These are phyloP conservation scores for Catharus fuscescens DNA, from an alignment of 2,113 vertebrate genomes.

Conservation along the genomic window DNA sequence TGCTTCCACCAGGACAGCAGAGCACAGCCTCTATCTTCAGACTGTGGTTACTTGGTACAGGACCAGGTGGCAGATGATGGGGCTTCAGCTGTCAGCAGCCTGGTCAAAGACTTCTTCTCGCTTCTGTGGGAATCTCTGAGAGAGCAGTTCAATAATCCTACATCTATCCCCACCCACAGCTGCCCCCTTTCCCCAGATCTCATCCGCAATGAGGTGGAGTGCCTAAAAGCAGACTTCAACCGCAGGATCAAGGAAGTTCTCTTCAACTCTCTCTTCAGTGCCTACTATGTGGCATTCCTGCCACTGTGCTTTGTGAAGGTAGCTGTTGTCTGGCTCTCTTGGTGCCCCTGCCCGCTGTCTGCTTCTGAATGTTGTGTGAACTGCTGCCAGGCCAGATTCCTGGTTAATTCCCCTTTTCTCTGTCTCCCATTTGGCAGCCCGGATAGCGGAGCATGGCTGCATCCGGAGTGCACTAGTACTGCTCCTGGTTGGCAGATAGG, in stretches of 20 bases:
- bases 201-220: slow-evolving; percentile 95
- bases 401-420: slow-evolving; percentile 83
- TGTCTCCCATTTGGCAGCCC: slow-evolving; percentile 84
- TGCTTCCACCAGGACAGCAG: slow-evolving; percentile 96
- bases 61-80: slow-evolving; percentile 82
- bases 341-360: neutral
- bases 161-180: slow-evolving; percentile 89
- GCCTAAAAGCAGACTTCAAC: slow-evolving; percentile 97
- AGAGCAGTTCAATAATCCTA: slow-evolving; percentile 90
- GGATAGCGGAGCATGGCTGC: slow-evolving; percentile 81
- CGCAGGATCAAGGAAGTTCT: slow-evolving; percentile 98
- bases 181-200: slow-evolving; percentile 94
- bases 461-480: slow-evolving; percentile 78
- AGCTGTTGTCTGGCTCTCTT: slow-evolving; percentile 8
- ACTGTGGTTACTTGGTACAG: slow-evolving; percentile 86
- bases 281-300: slow-evolving; percentile 97
- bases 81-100: slow-evolving; percentile 74
- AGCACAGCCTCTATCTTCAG: slow-evolving; percentile 79
- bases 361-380: slow-evolving; percentile 54
- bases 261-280: slow-evolving; percentile 98
- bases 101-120: slow-evolving; percentile 91
- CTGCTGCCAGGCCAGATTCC: slow-evolving; percentile 56
- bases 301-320: slow-evolving; percentile 98
- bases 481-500: slow-evolving; percentile 81
- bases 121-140: slow-evolving; percentile 90